phyloP scores from a whole-genome alignment of 2,797 vertebrate species.

The Avahi laniger region DNA sequence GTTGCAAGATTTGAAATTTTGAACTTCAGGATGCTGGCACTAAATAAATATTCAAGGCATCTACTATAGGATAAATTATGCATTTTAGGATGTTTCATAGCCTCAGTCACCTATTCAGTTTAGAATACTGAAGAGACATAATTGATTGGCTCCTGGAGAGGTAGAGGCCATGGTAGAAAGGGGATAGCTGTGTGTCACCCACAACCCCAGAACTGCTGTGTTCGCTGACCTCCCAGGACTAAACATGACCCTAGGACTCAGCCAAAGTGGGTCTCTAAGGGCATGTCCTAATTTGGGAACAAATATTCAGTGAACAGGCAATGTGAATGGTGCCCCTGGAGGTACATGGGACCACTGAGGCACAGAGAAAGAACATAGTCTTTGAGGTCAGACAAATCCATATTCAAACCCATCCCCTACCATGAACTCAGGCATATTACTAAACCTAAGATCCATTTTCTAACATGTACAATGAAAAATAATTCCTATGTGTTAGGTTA shows the following conservation, averaged over 20 bases:
- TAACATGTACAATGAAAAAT: neutral
- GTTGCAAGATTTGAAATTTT: neutral
- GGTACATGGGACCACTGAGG: neutral
- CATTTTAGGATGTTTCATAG: neutral
- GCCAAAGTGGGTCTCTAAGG: neutral
- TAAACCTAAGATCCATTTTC: neutral
- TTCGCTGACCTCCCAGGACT: neutral
- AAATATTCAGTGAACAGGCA: too few relatives aligned
- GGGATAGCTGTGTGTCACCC: fast-evolving
- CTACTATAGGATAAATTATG: neutral
- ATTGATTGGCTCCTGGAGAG: neutral
- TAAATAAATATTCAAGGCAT: neutral
- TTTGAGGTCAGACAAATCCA: neutral
- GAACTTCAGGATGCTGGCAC: neutral
- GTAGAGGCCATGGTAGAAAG: neutral
- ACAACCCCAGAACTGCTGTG: fast-evolving
- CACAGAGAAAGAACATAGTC: neutral
- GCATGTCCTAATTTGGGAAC: neutral
- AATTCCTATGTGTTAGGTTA: neutral
- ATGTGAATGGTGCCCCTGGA: neutral
- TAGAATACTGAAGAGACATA: neutral
- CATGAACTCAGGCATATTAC: neutral
- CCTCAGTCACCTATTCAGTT: neutral
- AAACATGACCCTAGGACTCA: neutral
- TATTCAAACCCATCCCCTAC: neutral